These are phyloP conservation scores for Cephalophus harveyi DNA, from an alignment of 2,113 vertebrate species.

Conservation along the genomic window DNA sequence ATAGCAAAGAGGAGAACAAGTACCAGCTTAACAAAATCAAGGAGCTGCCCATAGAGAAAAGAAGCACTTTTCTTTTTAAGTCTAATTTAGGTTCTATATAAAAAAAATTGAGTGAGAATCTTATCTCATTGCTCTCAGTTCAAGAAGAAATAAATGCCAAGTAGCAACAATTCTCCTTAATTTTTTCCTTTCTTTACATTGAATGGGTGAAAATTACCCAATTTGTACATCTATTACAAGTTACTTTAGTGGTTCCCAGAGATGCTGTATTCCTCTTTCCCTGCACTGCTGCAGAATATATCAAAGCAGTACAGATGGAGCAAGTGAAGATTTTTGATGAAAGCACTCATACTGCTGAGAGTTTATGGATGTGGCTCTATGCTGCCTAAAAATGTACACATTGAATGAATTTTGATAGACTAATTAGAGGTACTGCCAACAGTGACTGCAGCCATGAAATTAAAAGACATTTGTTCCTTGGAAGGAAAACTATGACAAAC, in stretches of 20 bases:
- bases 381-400: background rate
- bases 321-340: background rate
- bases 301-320: background rate
- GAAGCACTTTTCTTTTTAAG: conserved; percentile 52
- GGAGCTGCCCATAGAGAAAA: conserved; percentile 47
- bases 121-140: conserved; percentile 29
- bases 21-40: conserved; percentile 52
- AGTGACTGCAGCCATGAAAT: background rate
- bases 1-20: conserved; percentile 30
- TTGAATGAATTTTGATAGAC: background rate
- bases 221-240: conserved; percentile 43
- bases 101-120: conserved; percentile 5
- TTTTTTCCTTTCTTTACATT: conserved; percentile 39
- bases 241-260: conserved; percentile 1
- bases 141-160: conserved; percentile 49
- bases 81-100: conserved; percentile 44
- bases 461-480: background rate
- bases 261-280: background rate
- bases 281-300: background rate
- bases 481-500: background rate
- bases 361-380: background rate
- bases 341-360: background rate
- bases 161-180: conserved; percentile 41
- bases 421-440: background rate
- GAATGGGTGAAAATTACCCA: conserved; percentile 59